Conservation (phyloP, 2,797 vertebrate species). For the Triplophysa bombifrons region DNA sequence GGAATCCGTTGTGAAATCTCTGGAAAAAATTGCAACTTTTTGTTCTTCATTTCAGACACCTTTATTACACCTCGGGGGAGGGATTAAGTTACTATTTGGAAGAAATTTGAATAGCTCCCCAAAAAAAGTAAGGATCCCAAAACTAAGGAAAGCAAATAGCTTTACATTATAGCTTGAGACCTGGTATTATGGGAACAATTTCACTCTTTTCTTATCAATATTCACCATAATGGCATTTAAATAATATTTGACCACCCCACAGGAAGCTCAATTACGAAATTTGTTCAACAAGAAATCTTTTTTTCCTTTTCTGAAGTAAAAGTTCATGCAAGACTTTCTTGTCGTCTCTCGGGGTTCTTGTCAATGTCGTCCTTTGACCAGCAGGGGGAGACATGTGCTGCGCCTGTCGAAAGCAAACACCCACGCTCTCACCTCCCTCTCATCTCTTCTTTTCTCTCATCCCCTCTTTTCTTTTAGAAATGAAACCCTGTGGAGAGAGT, state of each 20-base stretch:
- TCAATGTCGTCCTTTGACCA: conserved; percentile 37
- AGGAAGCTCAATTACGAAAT: no score
- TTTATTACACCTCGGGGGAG: no score
- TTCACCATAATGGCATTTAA: neutral
- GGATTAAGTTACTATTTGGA: no score
- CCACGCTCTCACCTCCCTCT: conserved; percentile 2
- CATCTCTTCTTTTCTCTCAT: conserved; percentile 44
- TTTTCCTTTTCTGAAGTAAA: neutral
- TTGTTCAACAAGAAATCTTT: neutral
- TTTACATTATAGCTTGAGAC: neutral
- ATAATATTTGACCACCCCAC: neutral
- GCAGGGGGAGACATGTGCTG: conserved; percentile 64
- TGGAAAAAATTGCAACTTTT: no score
- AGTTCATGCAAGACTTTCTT: neutral
- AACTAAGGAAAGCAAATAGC: neutral
- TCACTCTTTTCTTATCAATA: neutral
- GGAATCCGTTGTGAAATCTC: no score
- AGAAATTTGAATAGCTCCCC: no score
- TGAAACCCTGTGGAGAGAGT: conserved; percentile 44
- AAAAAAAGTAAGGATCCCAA: neutral
- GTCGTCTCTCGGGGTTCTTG: neutral
- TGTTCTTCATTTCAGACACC: no score
- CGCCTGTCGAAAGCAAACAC: conserved; percentile 20
- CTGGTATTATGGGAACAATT: no score
- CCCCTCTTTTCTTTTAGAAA: conserved; percentile 37